phyloP scores from a whole-genome alignment of 2,888 invertebrate genomes.

The Dichetophora obliterata region DNA sequence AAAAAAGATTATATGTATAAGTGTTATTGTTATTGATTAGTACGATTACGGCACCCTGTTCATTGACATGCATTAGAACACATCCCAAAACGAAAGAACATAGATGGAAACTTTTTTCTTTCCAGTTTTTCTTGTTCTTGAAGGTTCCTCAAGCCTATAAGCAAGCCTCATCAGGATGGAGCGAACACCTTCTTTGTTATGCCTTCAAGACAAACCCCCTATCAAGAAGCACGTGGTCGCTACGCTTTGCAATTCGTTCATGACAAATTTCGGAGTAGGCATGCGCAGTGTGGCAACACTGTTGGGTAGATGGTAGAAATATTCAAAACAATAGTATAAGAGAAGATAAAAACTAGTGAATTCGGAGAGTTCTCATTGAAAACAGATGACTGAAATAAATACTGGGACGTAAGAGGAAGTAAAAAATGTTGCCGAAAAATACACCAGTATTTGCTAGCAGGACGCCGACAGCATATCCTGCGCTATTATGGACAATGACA shows the following conservation, averaged over 20 bases:
- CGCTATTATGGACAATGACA: slow-evolving; percentile 59
- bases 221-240: slow-evolving; percentile 48
- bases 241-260: slow-evolving; percentile 62
- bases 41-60: too few species aligned
- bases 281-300: slow-evolving; percentile 52
- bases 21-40: too few species aligned
- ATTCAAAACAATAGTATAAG: slow-evolving; percentile 47
- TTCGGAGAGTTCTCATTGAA: background rate
- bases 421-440: too few species aligned
- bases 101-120: background rate
- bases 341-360: slow-evolving; percentile 1
- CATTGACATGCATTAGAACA: too few species aligned
- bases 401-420: background rate
- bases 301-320: background rate
- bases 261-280: slow-evolving; percentile 50
- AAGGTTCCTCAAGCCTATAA: background rate
- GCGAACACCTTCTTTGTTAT: background rate
- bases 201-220: slow-evolving; percentile 36
- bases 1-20: too few species aligned
- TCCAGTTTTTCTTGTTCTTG: background rate
- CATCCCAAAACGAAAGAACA: background rate
- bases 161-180: background rate
- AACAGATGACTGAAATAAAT: background rate
- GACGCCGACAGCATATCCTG: slow-evolving; percentile 55
- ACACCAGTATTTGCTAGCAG: too few species aligned